Conservation (phyloP, 2,797 vertebrate genomes). For the Stomatorhinus walkeri region DNA sequence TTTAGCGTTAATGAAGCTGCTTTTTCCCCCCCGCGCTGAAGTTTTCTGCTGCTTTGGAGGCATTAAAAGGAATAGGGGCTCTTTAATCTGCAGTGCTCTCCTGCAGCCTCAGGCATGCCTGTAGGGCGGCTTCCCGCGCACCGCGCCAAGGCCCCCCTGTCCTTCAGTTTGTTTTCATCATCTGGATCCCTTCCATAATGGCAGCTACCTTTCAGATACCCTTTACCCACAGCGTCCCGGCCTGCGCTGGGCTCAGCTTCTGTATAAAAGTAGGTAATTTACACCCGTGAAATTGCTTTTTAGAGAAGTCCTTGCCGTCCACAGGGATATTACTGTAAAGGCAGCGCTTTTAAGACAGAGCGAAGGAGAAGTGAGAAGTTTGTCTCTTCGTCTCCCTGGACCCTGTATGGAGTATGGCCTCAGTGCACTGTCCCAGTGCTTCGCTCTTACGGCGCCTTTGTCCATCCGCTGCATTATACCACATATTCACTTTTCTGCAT, state of each 20-base stretch:
- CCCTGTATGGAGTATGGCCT: background rate
- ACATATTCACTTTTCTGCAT: background rate
- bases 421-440: background rate
- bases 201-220: slow-evolving; percentile 54
- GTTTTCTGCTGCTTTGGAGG: slow-evolving; percentile 54
- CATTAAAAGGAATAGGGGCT: slow-evolving; percentile 87
- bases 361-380: slow-evolving; percentile 24
- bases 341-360: slow-evolving; percentile 49
- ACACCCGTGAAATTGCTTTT: slow-evolving; percentile 53
- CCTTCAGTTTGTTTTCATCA: slow-evolving; percentile 54
- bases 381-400: background rate
- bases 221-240: slow-evolving; percentile 48
- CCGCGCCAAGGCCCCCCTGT: slow-evolving; percentile 33
- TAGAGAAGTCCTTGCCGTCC: slow-evolving; percentile 51
- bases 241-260: slow-evolving; percentile 42
- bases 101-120: slow-evolving; percentile 81
- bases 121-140: slow-evolving; percentile 53
- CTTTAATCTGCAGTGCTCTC: slow-evolving; percentile 84
- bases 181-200: slow-evolving; percentile 53
- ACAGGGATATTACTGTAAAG: slow-evolving; percentile 50
- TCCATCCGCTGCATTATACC: background rate
- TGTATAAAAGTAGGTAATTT: slow-evolving; percentile 54
- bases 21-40: slow-evolving; percentile 32
- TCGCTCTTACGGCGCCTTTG: background rate
- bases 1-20: slow-evolving; percentile 48